These are phyloP conservation scores for Phymastichus coffea DNA, from an alignment of 1,140 invertebrate species.

Conservation along the genomic window DNA sequence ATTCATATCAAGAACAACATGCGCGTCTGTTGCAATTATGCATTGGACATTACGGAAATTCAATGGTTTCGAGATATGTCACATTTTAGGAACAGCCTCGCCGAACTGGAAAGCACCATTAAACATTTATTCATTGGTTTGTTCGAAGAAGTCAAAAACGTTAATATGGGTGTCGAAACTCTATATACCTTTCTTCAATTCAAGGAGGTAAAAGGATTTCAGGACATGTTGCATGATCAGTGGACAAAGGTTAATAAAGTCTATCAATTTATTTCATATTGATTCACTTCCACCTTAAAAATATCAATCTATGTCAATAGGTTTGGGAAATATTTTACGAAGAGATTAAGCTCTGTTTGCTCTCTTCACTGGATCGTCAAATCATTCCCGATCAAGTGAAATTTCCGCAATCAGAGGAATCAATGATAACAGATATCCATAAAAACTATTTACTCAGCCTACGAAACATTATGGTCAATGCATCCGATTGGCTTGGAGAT, in stretches of 20 bases:
- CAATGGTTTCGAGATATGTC: conserved; percentile 75
- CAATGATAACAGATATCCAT: conserved; percentile 33
- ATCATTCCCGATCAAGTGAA: neutral
- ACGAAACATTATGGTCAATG: conserved; percentile 38
- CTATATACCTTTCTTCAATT: conserved; percentile 71
- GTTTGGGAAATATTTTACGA: conserved; percentile 19
- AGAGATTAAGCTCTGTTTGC: neutral
- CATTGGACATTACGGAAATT: conserved; percentile 71
- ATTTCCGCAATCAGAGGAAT: neutral
- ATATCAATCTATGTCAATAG: neutral
- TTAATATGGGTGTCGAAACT: conserved; percentile 72
- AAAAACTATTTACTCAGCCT: conserved; percentile 63
- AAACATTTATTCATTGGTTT: conserved; percentile 69
- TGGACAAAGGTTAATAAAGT: conserved; percentile 44
- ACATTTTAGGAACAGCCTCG: conserved; percentile 62
- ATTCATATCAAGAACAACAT: conserved; percentile 55
- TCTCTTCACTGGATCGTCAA: neutral
- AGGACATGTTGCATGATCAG: conserved; percentile 64
- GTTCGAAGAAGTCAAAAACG: conserved; percentile 68
- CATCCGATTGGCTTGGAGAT: conserved; percentile 44
- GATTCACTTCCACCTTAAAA: neutral
- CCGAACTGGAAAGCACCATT: conserved; percentile 65
- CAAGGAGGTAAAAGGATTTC: conserved; percentile 64
- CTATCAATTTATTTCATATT: neutral
- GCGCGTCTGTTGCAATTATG: conserved; percentile 58